A percentile compares a stretch with the other conserved stretches of the same genome.
These are phyloP conservation scores for Chrysochloris asiatica DNA, from an alignment of 2,113 vertebrate species.

Conservation along the genomic window DNA sequence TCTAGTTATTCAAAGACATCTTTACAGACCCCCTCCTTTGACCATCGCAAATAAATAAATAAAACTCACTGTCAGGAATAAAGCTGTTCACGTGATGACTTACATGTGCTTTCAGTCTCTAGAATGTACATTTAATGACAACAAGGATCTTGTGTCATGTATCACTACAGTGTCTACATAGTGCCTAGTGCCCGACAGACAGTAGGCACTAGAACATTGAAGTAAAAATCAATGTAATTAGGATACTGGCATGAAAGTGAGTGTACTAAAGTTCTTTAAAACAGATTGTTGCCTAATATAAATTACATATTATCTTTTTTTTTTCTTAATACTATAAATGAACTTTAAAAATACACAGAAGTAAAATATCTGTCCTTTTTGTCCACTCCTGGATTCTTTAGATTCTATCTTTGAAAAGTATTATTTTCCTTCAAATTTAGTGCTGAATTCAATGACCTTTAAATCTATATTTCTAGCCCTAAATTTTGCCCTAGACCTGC, in stretches of 20 bases:
- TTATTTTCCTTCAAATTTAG: background rate
- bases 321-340: background rate
- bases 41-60: background rate
- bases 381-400: background rate
- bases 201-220: background rate
- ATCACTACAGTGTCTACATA: background rate
- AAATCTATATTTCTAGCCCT: background rate
- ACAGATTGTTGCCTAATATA: background rate
- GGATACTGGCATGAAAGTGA: background rate
- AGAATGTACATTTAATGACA: background rate
- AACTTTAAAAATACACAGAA: background rate
- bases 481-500: background rate
- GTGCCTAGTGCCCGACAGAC: background rate
- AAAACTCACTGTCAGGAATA: background rate
- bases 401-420: background rate
- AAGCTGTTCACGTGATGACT: background rate
- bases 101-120: background rate
- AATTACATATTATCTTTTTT: background rate
- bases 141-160: background rate
- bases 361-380: background rate
- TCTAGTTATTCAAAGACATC: background rate
- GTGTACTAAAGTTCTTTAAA: background rate
- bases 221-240: background rate
- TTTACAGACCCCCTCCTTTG: background rate
- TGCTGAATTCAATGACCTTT: background rate